Conservation (phyloP, 2,888 invertebrate genomes). For the Rhingia campestris region DNA sequence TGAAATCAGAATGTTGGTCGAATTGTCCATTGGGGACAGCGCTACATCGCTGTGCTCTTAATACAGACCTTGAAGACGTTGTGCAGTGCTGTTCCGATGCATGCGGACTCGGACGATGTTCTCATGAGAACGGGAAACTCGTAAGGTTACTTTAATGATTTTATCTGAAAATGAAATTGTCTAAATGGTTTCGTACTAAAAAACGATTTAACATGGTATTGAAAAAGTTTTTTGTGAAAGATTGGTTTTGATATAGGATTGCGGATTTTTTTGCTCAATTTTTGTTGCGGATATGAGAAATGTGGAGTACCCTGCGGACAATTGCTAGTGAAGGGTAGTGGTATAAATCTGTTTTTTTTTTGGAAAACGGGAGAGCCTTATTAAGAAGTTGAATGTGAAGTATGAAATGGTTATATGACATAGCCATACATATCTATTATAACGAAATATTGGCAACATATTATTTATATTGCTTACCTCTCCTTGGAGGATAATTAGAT, state of each 20-base stretch:
- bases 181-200: slow-evolving; percentile 42
- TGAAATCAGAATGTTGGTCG: slow-evolving; percentile 69
- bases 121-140: slow-evolving; percentile 67
- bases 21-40: slow-evolving; percentile 54
- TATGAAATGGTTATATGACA: too few species aligned
- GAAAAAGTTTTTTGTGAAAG: slow-evolving; percentile 38
- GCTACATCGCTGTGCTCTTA: slow-evolving; percentile 17
- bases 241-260: slow-evolving; percentile 21
- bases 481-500: too few species aligned
- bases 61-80: slow-evolving; percentile 62
- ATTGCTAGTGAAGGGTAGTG: too few species aligned
- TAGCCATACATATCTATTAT: too few species aligned
- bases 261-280: neutral
- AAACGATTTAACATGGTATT: neutral
- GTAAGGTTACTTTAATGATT: slow-evolving; percentile 58
- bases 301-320: too few species aligned
- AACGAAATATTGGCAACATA: too few species aligned
- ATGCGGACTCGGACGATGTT: slow-evolving; percentile 22
- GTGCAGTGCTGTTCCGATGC: slow-evolving; percentile 43
- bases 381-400: too few species aligned
- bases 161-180: slow-evolving; percentile 58
- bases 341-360: too few species aligned
- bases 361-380: too few species aligned
- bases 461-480: too few species aligned
- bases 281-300: too few species aligned